These are phyloP conservation scores for Girardinus metallicus DNA, from an alignment of 2,797 vertebrate species.

Conservation along the genomic window DNA sequence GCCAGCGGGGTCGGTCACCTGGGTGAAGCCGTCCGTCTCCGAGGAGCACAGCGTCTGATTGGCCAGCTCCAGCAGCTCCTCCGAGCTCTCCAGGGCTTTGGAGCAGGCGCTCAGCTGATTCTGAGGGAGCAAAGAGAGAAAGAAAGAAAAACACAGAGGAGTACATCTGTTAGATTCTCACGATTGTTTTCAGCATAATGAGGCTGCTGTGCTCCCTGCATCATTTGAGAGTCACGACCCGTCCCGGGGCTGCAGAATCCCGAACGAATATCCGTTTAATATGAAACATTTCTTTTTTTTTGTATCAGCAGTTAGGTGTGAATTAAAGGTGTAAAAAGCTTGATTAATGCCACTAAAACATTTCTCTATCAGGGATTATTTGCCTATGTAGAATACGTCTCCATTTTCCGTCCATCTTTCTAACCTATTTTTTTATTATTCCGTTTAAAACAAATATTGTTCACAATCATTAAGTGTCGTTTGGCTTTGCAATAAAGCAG, in stretches of 20 bases:
- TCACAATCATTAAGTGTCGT: no score
- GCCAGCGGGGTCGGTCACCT: constrained; percentile 77
- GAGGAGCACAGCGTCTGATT: constrained; percentile 91
- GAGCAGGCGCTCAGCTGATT: constrained; percentile 90
- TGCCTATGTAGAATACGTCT: no score
- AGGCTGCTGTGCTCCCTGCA: constrained; percentile 44
- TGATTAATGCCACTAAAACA: not conserved
- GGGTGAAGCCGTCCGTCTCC: constrained; percentile 83
- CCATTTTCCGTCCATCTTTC: no score
- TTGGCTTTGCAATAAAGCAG: no score
- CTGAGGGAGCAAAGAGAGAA: constrained; percentile 67
- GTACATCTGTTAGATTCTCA: constrained; percentile 6
- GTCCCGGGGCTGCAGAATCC: constrained; percentile 46
- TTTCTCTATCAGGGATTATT: no score
- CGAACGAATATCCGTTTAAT: not conserved
- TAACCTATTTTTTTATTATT: no score
- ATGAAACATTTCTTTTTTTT: not conserved
- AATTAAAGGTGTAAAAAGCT: not conserved
- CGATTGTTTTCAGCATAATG: constrained; percentile 34
- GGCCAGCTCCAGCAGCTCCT: constrained; percentile 93
- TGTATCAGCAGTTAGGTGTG: not conserved
- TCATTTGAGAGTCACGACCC: constrained; percentile 70
- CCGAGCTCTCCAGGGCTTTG: constrained; percentile 94
- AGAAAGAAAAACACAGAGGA: constrained; percentile 27
- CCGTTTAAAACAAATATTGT: no score